Base-by-base conservation (phyloP, 2,888 invertebrate species). In the Rhagonycha fulva region DNA sequence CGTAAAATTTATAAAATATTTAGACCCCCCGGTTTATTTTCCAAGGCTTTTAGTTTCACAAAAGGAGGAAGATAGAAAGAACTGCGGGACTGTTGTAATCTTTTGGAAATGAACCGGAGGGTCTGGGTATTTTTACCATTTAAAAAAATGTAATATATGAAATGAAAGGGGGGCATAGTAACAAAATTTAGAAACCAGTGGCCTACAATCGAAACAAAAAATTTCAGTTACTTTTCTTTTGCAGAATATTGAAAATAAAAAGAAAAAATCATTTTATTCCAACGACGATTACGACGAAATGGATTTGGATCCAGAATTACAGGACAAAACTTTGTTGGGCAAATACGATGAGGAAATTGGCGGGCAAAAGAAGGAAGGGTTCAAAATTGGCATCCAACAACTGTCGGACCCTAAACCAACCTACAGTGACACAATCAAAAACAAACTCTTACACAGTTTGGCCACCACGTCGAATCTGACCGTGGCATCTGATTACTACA, bases 291-390 rank as follows among this genome's bases (percentile, higher is more conserved):
- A 97, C 81, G 95, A 95, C 80, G 93, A 93, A 77, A 94, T 93
- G 67, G 92, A 94, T 81, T 89, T 92, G 77, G 93, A 94, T 84
- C 92, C 93, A 73, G 47, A 47, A 47, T 91, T 91, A 75, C 92
- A 93, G 4, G 90, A 93, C 76, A 89, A 92, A 83, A 91, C 91
- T 11, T 89, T 99, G 69, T 90, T 99, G 24, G 90, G 93, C 82
- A 98, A 99, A 89, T 99, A 99, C 86, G 98, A 99, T 87, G 98
- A 98, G 84, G 98, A 98, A 88, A 94, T 98, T 74, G 93, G 94
- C 71, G 94, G 94, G 0, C 91, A 89, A 72, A 93, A 92, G 81
- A 91, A 90, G 81, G 90, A 91, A 24, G 90, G 90, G 73, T 98
- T 98, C 88, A 89, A 91, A 72, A 92, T 98, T 78, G 98, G 97